Conservation (phyloP, 2,797 vertebrate genomes). For the Arrhamphus sclerolepis region DNA sequence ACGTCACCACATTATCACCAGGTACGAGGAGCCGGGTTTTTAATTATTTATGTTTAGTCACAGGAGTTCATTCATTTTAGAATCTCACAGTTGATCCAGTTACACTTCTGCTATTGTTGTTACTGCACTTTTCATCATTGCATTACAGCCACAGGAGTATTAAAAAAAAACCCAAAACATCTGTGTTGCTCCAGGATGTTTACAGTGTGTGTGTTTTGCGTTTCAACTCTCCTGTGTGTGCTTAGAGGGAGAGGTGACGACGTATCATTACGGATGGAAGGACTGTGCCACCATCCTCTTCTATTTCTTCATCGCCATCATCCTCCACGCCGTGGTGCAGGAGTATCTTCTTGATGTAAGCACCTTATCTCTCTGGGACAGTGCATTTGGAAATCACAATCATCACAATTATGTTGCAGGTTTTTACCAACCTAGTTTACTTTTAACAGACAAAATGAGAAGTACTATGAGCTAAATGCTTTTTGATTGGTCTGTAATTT, state of each 20-base stretch:
- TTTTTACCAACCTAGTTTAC: not conserved
- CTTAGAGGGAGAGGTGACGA: slow-evolving; percentile 89
- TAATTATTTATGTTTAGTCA: not conserved
- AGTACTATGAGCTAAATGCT: not conserved
- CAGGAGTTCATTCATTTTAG: not conserved
- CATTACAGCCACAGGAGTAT: not conserved
- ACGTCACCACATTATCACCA: slow-evolving; percentile 86
- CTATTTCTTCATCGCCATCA: slow-evolving; percentile 94
- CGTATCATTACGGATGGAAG: slow-evolving; percentile 94
- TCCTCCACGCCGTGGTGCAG: slow-evolving; percentile 95
- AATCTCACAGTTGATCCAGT: not conserved
- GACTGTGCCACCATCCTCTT: slow-evolving; percentile 93
- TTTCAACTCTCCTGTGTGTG: slow-evolving; percentile 36
- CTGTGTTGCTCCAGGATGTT: slow-evolving; percentile 19
- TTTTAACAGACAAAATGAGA: too few species aligned
- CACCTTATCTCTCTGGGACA: slow-evolving; percentile 15
- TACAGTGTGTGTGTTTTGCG: not conserved
- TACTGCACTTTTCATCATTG: not conserved
- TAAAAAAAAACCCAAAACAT: too few species aligned
- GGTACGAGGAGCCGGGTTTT: slow-evolving; percentile 80
- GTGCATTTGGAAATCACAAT: not conserved
- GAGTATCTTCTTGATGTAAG: slow-evolving; percentile 98
- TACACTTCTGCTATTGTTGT: slow-evolving; percentile 20
- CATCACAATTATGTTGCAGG: not conserved
- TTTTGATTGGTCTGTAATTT: not conserved